A percentile compares a stretch with the other conserved stretches of the same genome.
Conservation (phyloP, 2,888 invertebrate genomes). For the Tribolium freemani region DNA sequence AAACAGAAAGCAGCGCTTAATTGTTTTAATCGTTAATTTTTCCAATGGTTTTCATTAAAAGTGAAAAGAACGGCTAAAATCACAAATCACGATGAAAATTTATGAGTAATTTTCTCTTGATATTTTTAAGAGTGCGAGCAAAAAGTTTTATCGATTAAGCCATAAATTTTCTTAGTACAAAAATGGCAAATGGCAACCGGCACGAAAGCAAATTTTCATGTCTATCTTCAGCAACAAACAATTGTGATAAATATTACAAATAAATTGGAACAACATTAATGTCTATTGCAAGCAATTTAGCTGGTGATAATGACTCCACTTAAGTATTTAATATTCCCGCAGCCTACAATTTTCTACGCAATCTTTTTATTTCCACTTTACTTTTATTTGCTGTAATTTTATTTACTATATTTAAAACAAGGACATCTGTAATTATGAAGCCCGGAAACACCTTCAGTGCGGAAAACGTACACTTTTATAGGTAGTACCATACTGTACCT, state of each 20-base stretch:
- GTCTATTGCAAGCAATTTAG: background rate
- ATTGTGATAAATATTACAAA: background rate
- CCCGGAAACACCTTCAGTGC: slow-evolving; percentile 34
- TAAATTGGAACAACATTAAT: background rate
- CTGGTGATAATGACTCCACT: background rate
- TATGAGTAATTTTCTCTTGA: no score
- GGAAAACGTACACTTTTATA: slow-evolving; percentile 35
- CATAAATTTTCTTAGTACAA: background rate
- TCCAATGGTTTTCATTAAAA: background rate
- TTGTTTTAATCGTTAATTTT: background rate
- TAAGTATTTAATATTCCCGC: background rate
- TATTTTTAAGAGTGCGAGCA: no score
- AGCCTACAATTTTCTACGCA: background rate
- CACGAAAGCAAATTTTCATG: background rate
- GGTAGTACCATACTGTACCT: slow-evolving; percentile 36
- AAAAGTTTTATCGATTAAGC: background rate
- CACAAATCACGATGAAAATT: no score
- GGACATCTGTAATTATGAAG: slow-evolving; percentile 35
- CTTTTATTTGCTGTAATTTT: slow-evolving; percentile 3
- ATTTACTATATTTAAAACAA: slow-evolving; percentile 5
- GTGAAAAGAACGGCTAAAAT: background rate
- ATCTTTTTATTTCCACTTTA: background rate
- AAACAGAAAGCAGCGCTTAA: background rate
- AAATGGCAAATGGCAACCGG: background rate
- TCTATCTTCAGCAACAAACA: background rate